Percentiles rank a stretch among this genome's conserved stretches.
Evolutionary conservation across 2,888 invertebrate species (phyloP).

Genomic region (Cybosia mesomella): DNA sequence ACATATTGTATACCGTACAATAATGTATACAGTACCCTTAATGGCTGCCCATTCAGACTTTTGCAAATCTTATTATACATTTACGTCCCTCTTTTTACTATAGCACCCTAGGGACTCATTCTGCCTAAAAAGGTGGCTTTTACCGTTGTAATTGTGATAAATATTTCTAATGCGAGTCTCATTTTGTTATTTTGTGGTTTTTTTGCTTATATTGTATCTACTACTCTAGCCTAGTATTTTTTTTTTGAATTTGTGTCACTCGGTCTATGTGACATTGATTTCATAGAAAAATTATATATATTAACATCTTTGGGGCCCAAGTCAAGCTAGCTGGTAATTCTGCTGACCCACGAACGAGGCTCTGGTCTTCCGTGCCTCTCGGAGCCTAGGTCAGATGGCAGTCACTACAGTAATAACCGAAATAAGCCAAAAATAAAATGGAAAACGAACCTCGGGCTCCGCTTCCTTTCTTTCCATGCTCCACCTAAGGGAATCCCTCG

Average conservation of each 20-base stretch:
- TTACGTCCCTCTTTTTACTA: constrained; percentile 11
- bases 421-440: too few relatives aligned
- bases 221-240: background rate
- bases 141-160: constrained; percentile 14
- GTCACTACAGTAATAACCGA: too few relatives aligned
- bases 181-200: background rate
- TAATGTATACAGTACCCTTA: background rate
- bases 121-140: constrained; percentile 12
- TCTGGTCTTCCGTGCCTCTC: too few relatives aligned
- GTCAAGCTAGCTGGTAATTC: too few relatives aligned
- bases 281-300: too few relatives aligned
- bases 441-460: too few relatives aligned
- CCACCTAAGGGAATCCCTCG: too few relatives aligned
- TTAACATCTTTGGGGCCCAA: too few relatives aligned
- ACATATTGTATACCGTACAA: too few relatives aligned
- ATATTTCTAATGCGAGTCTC: background rate
- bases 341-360: too few relatives aligned
- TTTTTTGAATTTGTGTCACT: background rate
- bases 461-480: too few relatives aligned
- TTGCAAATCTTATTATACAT: constrained; percentile 12
- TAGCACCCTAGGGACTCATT: constrained; percentile 15
- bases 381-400: too few relatives aligned
- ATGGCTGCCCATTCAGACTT: constrained; percentile 1
- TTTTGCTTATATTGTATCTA: background rate
- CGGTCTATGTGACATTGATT: background rate